These are phyloP conservation scores for Scaptomyza tumidula DNA, from an alignment of 2,888 invertebrate species.

Conservation along the genomic window DNA sequence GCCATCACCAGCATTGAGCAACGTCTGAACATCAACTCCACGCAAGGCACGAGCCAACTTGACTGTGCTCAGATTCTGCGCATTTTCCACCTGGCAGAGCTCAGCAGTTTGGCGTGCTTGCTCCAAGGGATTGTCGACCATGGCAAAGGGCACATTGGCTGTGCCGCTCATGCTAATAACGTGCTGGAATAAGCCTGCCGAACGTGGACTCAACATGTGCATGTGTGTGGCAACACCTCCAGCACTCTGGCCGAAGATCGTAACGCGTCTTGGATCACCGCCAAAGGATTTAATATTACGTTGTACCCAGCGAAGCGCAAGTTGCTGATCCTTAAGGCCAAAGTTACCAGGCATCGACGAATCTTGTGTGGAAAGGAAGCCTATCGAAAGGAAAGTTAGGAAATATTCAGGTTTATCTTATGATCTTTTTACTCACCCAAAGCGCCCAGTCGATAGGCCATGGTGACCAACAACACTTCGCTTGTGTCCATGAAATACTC, in stretches of 20 bases:
- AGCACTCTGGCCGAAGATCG: slow-evolving; percentile 85
- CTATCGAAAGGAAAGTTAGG: slow-evolving; percentile 57
- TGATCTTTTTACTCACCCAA: slow-evolving; percentile 64
- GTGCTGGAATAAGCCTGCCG: slow-evolving; percentile 84
- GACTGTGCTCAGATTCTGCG: slow-evolving; percentile 68
- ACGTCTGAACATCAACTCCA: slow-evolving; percentile 79
- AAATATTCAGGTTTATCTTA: not conserved
- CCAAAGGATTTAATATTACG: slow-evolving; percentile 84
- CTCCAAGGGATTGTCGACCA: slow-evolving; percentile 65
- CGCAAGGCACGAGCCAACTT: slow-evolving; percentile 84
- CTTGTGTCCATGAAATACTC: slow-evolving; percentile 85
- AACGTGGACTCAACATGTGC: slow-evolving; percentile 85
- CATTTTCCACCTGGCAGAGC: slow-evolving; percentile 83
- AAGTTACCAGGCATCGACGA: slow-evolving; percentile 85
- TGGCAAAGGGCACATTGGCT: slow-evolving; percentile 84
- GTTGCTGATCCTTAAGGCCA: slow-evolving; percentile 85
- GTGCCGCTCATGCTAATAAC: slow-evolving; percentile 85
- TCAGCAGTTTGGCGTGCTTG: slow-evolving; percentile 83
- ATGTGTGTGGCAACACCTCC: slow-evolving; percentile 85
- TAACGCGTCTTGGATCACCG: slow-evolving; percentile 84
- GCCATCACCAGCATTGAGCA: slow-evolving; percentile 84
- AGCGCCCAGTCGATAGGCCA: slow-evolving; percentile 85
- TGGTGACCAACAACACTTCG: slow-evolving; percentile 85
- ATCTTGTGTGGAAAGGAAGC: slow-evolving; percentile 85
- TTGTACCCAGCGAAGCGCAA: slow-evolving; percentile 85